Conservation (phyloP, 1,140 invertebrate genomes). For the Marisa cornuarietis region DNA sequence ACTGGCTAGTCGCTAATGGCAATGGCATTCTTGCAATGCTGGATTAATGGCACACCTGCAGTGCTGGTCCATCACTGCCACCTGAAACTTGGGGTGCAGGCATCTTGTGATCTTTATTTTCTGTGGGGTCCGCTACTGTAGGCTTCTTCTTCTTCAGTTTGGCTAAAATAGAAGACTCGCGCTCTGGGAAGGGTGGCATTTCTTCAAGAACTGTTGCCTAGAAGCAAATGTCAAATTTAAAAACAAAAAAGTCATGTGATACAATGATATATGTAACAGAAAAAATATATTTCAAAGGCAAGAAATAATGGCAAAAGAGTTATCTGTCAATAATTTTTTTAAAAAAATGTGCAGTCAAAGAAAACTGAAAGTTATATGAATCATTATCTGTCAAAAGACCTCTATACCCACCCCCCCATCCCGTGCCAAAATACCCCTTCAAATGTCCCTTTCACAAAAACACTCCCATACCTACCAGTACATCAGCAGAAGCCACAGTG, state of each 20-base stretch:
- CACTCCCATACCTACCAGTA: slow-evolving; percentile 74
- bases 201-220: slow-evolving; percentile 97
- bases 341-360: neutral
- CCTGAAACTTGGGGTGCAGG: slow-evolving; percentile 42
- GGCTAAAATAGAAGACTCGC: slow-evolving; percentile 92
- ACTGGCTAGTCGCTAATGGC: neutral
- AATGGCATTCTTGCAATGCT: neutral
- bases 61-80: slow-evolving; percentile 10
- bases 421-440: too few species aligned
- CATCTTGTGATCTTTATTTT: slow-evolving; percentile 51
- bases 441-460: neutral
- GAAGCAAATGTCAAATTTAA: neutral
- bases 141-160: slow-evolving; percentile 96
- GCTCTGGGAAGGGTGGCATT: slow-evolving; percentile 99
- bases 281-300: neutral
- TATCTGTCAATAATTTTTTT: neutral
- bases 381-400: neutral
- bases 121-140: slow-evolving; percentile 59
- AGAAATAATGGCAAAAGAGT: neutral
- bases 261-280: neutral
- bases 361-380: neutral
- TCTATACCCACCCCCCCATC: too few species aligned
- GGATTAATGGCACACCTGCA: slow-evolving; percentile 8
- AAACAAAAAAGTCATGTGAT: neutral
- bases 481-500: slow-evolving; percentile 95